A percentile compares a stretch with the other conserved stretches of the same genome.
These are phyloP conservation scores for Rhynchonycteris naso DNA, from an alignment of 2,797 vertebrate genomes.

Conservation along the genomic window DNA sequence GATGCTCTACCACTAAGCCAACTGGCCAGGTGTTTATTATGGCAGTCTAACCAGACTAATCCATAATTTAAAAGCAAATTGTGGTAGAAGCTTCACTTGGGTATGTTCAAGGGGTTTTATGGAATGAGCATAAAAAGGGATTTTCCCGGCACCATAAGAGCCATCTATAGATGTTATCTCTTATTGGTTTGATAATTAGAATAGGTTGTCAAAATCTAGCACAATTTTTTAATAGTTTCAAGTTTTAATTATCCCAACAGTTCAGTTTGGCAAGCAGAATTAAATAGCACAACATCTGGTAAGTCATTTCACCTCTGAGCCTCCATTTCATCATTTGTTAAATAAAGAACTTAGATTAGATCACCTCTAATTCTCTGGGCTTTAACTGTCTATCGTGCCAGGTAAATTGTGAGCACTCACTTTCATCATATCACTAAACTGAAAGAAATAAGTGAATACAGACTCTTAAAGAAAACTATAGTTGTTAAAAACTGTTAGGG, in stretches of 20 bases:
- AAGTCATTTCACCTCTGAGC: background rate
- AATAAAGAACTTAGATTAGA: background rate
- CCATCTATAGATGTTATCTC: background rate
- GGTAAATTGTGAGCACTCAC: background rate
- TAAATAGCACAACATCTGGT: background rate
- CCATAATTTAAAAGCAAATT: background rate
- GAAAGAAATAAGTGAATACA: conserved; percentile 15
- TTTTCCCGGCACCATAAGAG: background rate
- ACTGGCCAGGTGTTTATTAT: background rate
- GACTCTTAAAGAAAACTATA: background rate
- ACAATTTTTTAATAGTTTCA: background rate
- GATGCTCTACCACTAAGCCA: no score
- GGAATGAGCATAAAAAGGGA: background rate
- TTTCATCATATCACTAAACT: background rate
- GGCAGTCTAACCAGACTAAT: background rate
- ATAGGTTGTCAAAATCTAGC: background rate
- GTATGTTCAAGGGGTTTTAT: conserved; percentile 26
- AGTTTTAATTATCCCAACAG: background rate
- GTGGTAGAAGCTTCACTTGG: background rate
- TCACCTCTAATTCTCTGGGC: background rate
- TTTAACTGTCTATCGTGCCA: background rate
- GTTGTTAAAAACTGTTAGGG: background rate
- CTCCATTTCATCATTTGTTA: background rate
- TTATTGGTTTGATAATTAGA: background rate
- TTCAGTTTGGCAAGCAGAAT: background rate